Base-by-base conservation (phyloP, 1,140 invertebrate species). In the Archivesica marissinica region DNA sequence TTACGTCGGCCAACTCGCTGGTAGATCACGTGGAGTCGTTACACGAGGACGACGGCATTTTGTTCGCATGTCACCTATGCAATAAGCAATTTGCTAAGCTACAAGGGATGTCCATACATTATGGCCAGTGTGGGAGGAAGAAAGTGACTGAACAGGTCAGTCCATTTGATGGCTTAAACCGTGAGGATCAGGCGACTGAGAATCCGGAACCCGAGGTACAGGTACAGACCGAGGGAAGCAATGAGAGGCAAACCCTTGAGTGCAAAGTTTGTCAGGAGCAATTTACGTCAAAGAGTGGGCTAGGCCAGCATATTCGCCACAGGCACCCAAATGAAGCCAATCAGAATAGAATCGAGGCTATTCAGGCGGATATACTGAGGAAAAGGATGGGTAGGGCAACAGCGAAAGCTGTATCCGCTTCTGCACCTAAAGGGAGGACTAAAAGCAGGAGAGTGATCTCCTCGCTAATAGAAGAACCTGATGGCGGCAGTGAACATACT, bases 31-130 rank as follows among this genome's bases (percentile, higher is more conserved):
- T 54, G 15, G 52, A 54, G 52, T 4, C 9, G 25, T n/a, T 4
- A 23, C 52, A 54, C 52, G 4, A 54, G n/a, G 6, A 9, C 25
- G 52, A 54, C 52, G 94, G n/a, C 33, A 17, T 35, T n/a, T 38
- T 28, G 9, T 68, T 68, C 64, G 39, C 33, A 25, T 68, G 64
- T 25, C n/a, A 68, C 33, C 33, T 68, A 15, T 68, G 64, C 25
- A 35, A 35, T 7, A 68, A 68, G 39, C 3, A 17, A 15, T 20
- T 38, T 41, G n/a, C 33, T 17, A 39, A 20, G 30, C 23, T 15
- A 20, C 33, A 68, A 38, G 64, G 64, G 15, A 68, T 68, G 11
- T 28, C 64, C 15, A 68, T 68, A 23, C 64, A 68, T 35, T 41
- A 68, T 35, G 33, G 13, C 1, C 33, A 38, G 25, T 68, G 64